These are phyloP conservation scores for Microctenopoma lineatum DNA, from an alignment of 2,797 vertebrate genomes.

Conservation along the genomic window DNA sequence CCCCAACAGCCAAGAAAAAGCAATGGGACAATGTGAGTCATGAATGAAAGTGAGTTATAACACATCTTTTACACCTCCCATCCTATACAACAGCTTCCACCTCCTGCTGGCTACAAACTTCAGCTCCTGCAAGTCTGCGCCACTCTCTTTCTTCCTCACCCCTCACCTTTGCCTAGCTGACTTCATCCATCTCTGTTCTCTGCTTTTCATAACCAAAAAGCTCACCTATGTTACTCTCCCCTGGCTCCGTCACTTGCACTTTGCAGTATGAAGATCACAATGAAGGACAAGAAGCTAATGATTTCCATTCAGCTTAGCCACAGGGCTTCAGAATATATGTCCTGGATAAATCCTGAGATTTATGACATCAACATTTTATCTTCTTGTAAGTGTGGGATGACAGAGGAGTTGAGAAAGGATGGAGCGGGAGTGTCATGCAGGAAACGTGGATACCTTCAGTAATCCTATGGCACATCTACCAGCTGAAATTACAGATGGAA, in stretches of 20 bases:
- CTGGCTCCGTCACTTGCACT: conserved; percentile 45
- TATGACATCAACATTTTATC: conserved; percentile 58
- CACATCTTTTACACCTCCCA: conserved; percentile 37
- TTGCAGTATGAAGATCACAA: conserved; percentile 59
- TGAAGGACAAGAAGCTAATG: conserved; percentile 65
- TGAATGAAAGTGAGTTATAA: conserved; percentile 35
- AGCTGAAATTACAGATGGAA: conserved; percentile 66
- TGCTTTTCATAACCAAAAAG: conserved; percentile 28
- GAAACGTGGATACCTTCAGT: conserved; percentile 43
- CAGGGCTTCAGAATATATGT: conserved; percentile 25
- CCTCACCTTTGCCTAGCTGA: conserved; percentile 48
- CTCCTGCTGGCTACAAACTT: conserved; percentile 14
- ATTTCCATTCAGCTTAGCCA: conserved; percentile 53
- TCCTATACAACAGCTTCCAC: conserved; percentile 27
- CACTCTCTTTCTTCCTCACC: conserved; percentile 35
- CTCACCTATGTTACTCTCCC: conserved; percentile 49
- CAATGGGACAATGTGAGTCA: conserved; percentile 23
- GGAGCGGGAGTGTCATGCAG: conserved; percentile 28
- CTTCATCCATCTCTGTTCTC: conserved; percentile 62
- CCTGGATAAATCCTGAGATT: conserved; percentile 54
- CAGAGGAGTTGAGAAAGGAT: conserved; percentile 3
- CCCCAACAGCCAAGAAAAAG: not conserved
- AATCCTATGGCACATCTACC: conserved; percentile 58
- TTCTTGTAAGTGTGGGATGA: conserved; percentile 8
- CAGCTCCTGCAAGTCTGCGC: conserved; percentile 15